phyloP scores from a whole-genome alignment of 2,797 vertebrate genomes.

The Acropternis orthonyx region DNA sequence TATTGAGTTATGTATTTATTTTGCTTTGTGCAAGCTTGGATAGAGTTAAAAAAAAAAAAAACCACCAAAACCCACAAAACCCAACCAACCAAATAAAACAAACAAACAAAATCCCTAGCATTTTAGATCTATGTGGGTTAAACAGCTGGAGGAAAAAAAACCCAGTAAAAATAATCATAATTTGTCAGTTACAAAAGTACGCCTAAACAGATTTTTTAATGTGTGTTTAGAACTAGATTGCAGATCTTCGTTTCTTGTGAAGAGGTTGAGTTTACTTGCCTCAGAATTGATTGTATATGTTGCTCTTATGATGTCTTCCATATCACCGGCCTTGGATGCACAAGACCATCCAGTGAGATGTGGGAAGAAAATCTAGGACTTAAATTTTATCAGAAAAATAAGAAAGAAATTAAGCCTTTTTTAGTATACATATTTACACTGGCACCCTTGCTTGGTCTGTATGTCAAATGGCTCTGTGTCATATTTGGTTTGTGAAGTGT shows the following conservation, averaged over 20 bases:
- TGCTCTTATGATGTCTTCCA: rapidly evolving
- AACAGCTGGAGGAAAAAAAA: background rate
- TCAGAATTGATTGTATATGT: background rate
- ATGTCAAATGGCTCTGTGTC: background rate
- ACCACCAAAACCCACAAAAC: background rate
- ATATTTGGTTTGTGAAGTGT: rapidly evolving
- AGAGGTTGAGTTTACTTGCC: background rate
- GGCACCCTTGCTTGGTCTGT: rapidly evolving
- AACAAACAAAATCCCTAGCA: rapidly evolving
- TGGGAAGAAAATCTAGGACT: background rate
- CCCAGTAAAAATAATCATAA: background rate
- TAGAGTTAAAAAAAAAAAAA: background rate
- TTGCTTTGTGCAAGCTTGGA: background rate
- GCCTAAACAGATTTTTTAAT: background rate
- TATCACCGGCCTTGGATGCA: background rate
- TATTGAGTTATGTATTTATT: background rate
- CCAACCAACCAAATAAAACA: background rate
- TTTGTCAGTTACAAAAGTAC: background rate
- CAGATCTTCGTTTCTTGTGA: background rate
- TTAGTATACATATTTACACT: background rate
- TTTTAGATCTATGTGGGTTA: background rate
- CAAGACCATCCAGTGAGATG: background rate
- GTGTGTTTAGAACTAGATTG: background rate
- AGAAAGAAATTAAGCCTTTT: background rate
- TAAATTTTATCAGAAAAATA: background rate